Base-by-base conservation (phyloP, 2,888 invertebrate genomes). In the Drosophila diplacantha region DNA sequence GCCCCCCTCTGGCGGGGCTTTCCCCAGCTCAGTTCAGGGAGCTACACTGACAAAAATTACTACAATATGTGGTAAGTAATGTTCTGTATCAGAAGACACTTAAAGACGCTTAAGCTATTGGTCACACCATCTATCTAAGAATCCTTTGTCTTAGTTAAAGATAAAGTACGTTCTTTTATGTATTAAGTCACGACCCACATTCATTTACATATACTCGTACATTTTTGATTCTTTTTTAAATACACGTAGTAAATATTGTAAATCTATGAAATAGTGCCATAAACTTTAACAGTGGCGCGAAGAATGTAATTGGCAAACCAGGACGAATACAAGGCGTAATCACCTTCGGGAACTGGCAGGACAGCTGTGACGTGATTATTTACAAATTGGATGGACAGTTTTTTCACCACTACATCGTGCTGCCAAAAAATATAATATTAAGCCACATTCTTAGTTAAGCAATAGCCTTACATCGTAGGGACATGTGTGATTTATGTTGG, bases 401-500 rank as follows among this genome's bases (percentile, higher is more conserved):
- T 38, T 4, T 50, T 26, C 14, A 50, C 18, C 2, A 50, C 1
- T 11, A 50, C 0, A 14, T 50, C 50, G 3, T 50, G 18, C 50
- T 50, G 18, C 8, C 3, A 39, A 22, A 14, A 16, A 29, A 16
- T 4, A 18, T 14, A 18, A 16, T 26, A 26, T 16, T 12, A 29
- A 11, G 5, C 4, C 3, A 18, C 3, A 3, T 18, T 7, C 3
- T 16, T 8, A 24, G 9, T 6, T 8, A n/a, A 7, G 0, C 2
- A 3, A 16, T 16, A 14, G 3, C 0, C 50, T 38, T 18, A 50
- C 50, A 18, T 50, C 2, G 4, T 18, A 38, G 24, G 50, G 50
- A 12, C 50, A 50, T 4, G 50, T 14, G 50, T 50, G 50, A 18
- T 50, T 50, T 2, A 50, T 26, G 9, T 50, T 50, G 11, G 39